Base-by-base conservation (phyloP, 1,140 invertebrate species). In the Zaprionus gabonicus region DNA sequence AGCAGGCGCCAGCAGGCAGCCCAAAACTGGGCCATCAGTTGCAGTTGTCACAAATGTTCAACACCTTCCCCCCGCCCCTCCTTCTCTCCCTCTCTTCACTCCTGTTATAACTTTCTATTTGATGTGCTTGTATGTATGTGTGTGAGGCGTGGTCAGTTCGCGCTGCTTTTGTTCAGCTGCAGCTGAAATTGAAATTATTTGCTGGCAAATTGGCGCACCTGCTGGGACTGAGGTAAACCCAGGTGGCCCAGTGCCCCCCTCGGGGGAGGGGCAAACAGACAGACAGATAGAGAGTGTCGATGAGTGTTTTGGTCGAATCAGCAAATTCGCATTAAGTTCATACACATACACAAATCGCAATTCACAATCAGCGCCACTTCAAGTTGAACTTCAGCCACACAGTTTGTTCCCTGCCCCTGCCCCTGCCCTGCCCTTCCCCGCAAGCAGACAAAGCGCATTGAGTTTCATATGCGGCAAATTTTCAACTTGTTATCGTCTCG, bases 1-100 rank as follows among this genome's bases (percentile, higher is more conserved):
- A 41, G 36, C 23, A 41, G 57, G 34, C 57, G 36, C 57, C 36
- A 36, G 36, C 5, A n/a, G 20, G 7, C 3, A 15, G 7, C 12
- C 15, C 36, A 3, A 41, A 59, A 41, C 38, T 23, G 57, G 23
- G 57, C 36, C 57, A 59, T 23, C 57, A 59, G 57, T 59, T 59
- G 57, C 57, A 59, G 57, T 59, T 59, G 57, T 59, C 57, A 59
- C 36, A 59, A 59, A 59, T 59, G 36, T 41, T 59, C 57, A 59
- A 59, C 57, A 59, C 17, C 57, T 59, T 38, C 36, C 5, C 20
- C 34, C 15, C 15, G n/a, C 12, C 27, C n/a, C 0, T 27, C 20
- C 20, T 20, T 20, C 25, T 23, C 15, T 20, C 1, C 31, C 55
- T 13, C 55, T 6, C 20, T 23, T 0, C 31, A n/a, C 34, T 9